Conservation (phyloP, 2,797 vertebrate species). For the Trachurus trachurus region DNA sequence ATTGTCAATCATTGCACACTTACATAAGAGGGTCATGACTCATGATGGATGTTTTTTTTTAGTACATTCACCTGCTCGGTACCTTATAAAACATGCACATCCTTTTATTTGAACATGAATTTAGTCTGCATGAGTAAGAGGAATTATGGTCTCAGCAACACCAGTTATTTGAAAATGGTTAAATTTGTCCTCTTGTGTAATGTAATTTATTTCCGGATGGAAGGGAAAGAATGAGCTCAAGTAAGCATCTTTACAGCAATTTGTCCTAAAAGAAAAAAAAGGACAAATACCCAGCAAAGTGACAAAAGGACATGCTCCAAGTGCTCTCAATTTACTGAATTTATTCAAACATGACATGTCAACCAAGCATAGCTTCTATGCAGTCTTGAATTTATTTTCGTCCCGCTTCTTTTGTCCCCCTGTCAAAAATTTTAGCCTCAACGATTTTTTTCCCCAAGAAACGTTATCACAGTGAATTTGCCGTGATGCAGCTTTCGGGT, state of each 20-base stretch:
- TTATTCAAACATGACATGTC: slow-evolving; percentile 16
- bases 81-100: background rate
- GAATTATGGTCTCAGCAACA: background rate
- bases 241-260: background rate
- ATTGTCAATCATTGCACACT: background rate
- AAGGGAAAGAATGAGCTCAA: background rate
- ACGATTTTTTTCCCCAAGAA: background rate
- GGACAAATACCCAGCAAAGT: background rate
- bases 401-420: background rate
- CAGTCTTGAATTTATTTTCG: background rate
- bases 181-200: slow-evolving; percentile 16
- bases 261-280: background rate
- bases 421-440: background rate
- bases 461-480: slow-evolving; percentile 10
- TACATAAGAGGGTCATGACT: background rate
- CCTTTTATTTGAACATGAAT: background rate
- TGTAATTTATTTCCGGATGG: background rate
- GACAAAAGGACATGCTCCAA: background rate
- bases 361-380: slow-evolving; percentile 1
- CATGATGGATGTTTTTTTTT: background rate
- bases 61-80: background rate
- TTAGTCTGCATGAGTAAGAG: background rate
- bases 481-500: slow-evolving; percentile 36
- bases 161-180: background rate
- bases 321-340: slow-evolving; percentile 15